Conservation (phyloP, 1,140 invertebrate species). For the Riptortus pedestris region DNA sequence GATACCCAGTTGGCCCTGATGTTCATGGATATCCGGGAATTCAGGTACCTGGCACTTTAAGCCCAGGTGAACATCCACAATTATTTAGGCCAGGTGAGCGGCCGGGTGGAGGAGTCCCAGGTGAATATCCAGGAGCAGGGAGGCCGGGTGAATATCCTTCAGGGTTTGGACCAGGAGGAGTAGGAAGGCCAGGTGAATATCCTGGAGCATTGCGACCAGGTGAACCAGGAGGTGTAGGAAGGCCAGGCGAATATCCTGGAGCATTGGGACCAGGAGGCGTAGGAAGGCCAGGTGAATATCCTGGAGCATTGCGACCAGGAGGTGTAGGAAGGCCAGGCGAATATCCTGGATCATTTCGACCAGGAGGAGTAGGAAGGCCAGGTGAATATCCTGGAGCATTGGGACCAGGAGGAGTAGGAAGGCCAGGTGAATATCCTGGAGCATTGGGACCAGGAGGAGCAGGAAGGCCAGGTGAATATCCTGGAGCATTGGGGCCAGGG, state of each 20-base stretch:
- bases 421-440: slow-evolving; percentile 26
- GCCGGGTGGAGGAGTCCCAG: slow-evolving; percentile 21
- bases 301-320: slow-evolving; percentile 15
- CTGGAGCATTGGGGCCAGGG: slow-evolving; percentile 16
- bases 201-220: slow-evolving; percentile 23
- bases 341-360: slow-evolving; percentile 19
- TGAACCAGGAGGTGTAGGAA: slow-evolving; percentile 24
- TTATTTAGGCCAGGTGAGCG: slow-evolving; percentile 16
- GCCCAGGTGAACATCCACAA: slow-evolving; percentile 24
- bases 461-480: slow-evolving; percentile 22
- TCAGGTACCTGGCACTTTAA: neutral
- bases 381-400: slow-evolving; percentile 22
- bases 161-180: slow-evolving; percentile 9
- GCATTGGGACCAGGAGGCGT: slow-evolving; percentile 14
- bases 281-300: slow-evolving; percentile 24
- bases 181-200: slow-evolving; percentile 25
- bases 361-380: slow-evolving; percentile 19
- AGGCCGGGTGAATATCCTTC: slow-evolving; percentile 24
- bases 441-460: slow-evolving; percentile 19
- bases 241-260: slow-evolving; percentile 22
- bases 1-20: too few relatives aligned
- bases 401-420: slow-evolving; percentile 21
- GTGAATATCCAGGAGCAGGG: slow-evolving; percentile 24
- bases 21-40: too few relatives aligned
- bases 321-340: slow-evolving; percentile 21